Evolutionary conservation across 1,140 invertebrate genomes (phyloP).

Genomic region (Drosophila kohkoa): DNA sequence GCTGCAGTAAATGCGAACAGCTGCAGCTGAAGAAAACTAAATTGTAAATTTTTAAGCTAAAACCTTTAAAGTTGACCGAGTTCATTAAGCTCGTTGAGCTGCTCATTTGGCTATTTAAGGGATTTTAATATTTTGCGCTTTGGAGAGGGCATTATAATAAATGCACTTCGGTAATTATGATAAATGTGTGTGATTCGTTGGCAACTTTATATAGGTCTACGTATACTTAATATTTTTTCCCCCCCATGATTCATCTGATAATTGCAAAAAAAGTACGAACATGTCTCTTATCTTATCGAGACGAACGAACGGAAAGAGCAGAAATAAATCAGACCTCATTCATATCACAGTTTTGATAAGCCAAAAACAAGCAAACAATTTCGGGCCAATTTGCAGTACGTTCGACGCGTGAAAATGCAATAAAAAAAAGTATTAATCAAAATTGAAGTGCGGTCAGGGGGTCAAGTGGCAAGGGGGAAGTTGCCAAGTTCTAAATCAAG

Average conservation of each 20-base stretch:
- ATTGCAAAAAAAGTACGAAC: slow-evolving; percentile 38
- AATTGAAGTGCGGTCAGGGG: not conserved
- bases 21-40: not conserved
- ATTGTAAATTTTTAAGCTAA: not conserved
- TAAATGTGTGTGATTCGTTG: slow-evolving; percentile 54
- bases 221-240: slow-evolving; percentile 5
- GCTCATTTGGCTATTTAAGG: not conserved
- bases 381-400: slow-evolving; percentile 20
- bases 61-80: not conserved
- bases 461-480: not conserved
- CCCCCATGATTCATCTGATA: slow-evolving; percentile 26
- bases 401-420: slow-evolving; percentile 21
- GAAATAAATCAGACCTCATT: slow-evolving; percentile 63
- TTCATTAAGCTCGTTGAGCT: not conserved
- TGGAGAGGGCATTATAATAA: slow-evolving; percentile 12
- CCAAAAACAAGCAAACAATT: slow-evolving; percentile 29
- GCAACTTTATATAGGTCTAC: slow-evolving; percentile 19
- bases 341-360: slow-evolving; percentile 60
- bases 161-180: slow-evolving; percentile 58
- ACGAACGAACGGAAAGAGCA: slow-evolving; percentile 15
- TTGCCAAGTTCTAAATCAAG: slow-evolving; percentile 58
- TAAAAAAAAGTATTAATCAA: not conserved
- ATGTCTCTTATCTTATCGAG: slow-evolving; percentile 62
- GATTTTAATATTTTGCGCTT: not conserved
- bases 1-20: not conserved